phyloP scores from a whole-genome alignment of 2,888 invertebrate species.

The Campoplex capitator region DNA sequence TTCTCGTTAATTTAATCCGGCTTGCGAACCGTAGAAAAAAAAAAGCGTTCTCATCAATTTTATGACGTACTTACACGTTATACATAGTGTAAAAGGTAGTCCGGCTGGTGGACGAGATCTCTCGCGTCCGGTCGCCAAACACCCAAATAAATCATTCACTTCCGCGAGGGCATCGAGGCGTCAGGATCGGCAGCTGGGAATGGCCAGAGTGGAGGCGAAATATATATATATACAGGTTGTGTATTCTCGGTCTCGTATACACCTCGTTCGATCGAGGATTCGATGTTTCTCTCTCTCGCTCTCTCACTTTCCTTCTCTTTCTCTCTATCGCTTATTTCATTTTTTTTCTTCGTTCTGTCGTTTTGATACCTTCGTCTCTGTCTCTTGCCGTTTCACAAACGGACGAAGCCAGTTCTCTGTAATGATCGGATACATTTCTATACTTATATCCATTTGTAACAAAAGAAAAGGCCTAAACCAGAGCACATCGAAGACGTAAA shows the following conservation, averaged over 20 bases:
- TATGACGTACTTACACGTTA: slow-evolving; percentile 8
- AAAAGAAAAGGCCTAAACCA: slow-evolving; percentile 5
- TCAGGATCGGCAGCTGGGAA: slow-evolving; percentile 64
- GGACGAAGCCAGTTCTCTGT: slow-evolving; percentile 59
- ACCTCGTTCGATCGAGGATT: slow-evolving; percentile 23
- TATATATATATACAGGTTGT: background rate
- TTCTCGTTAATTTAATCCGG: slow-evolving; percentile 33
- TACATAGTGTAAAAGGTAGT: slow-evolving; percentile 12
- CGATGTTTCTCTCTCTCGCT: slow-evolving; percentile 5
- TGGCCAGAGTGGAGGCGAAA: slow-evolving; percentile 43
- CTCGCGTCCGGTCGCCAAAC: slow-evolving; percentile 61
- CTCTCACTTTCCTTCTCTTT: background rate
- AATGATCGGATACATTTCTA: slow-evolving; percentile 55
- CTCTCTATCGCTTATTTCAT: background rate
- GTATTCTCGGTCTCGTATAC: slow-evolving; percentile 45
- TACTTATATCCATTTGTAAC: background rate
- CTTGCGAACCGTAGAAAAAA: background rate
- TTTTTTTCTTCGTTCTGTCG: slow-evolving; percentile 22
- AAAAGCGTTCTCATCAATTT: slow-evolving; percentile 51
- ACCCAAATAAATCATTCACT: slow-evolving; percentile 66
- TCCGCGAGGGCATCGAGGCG: slow-evolving; percentile 63
- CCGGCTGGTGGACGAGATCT: slow-evolving; percentile 33
- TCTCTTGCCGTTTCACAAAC: slow-evolving; percentile 30
- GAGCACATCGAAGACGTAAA: background rate
- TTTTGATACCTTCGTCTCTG: slow-evolving; percentile 18